Base-by-base conservation (phyloP, 2,113 vertebrate genomes). In the Pangasianodon gigas region DNA sequence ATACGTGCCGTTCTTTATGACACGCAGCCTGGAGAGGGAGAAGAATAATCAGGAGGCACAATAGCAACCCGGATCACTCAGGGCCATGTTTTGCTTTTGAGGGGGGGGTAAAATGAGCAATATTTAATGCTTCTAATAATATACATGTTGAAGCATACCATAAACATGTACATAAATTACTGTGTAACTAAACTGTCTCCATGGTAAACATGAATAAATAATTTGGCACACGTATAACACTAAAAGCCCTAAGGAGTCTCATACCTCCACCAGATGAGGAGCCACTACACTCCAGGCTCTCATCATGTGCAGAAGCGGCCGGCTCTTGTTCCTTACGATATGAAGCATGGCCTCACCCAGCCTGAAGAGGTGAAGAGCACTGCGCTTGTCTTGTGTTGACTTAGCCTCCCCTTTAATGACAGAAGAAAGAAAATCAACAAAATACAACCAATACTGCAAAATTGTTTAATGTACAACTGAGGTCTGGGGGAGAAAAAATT, bases 281-380 rank as follows among this genome's bases (percentile, higher is more conserved):
- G 98, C 98, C 92, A 99, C 98, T 3, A 99, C 94, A 60, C 97
- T 97, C 98, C 98, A 99, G 93, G 98, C 97, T 92, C 97, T 96
- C 96, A 98, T 97, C 90, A 98, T 95, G 67, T 99, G 98, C 18
- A 99, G 96, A 89, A 99, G 92, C 0, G 98, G 98, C 0, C 98
- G 95, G 0, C 95, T 94, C 93, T 95, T 97, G 94, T 97, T 98
- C 92, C 97, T 94, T 11, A 98, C 96, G 0, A 99, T 97, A n/a
- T 97, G 96, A 90, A 99, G 96, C 98, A 98, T 98, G 92, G 96
- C 96, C 18, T 99, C 97, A 2, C 98, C 98, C 4, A 99, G 96
- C 0, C 98, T 97, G 95, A 98, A 98, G 26, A 99, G 97, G 52
- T 99, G 98, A 54, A 99, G 97, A 0, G 97, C 97, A 0, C 97